Evolutionary conservation across 2,888 invertebrate genomes (phyloP).

Genomic region (Balanococcus diminutus): DNA sequence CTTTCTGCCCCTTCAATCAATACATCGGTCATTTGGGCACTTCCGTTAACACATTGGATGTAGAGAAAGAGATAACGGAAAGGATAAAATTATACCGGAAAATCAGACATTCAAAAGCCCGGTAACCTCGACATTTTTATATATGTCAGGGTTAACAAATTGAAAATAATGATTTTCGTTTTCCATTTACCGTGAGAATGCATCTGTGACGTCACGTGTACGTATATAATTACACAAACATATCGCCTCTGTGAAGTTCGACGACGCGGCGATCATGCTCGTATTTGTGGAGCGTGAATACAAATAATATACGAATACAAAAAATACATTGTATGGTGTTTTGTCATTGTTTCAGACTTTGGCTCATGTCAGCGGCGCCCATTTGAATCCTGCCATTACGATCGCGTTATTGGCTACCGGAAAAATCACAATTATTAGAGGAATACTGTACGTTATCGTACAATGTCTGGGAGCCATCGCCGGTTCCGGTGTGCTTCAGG

Average conservation of each 20-base stretch:
- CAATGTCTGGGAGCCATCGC: conserved; percentile 84
- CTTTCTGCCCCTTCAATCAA: not conserved
- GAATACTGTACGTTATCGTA: conserved; percentile 77
- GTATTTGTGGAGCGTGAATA: not conserved
- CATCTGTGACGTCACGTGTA: not conserved
- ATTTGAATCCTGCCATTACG: conserved; percentile 93
- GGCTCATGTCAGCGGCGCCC: conserved; percentile 88
- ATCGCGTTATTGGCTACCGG: conserved; percentile 78
- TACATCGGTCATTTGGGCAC: not conserved
- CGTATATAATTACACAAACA: not conserved
- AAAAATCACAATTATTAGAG: conserved; percentile 76
- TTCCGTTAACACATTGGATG: not conserved
- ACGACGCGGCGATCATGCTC: not conserved
- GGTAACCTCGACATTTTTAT: conserved; percentile 26
- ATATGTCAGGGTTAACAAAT: conserved; percentile 41
- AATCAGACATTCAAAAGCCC: conserved; percentile 21
- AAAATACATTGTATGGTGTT: conserved; percentile 40
- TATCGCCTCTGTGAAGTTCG: not conserved
- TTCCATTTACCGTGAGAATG: conserved; percentile 29
- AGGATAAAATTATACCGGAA: conserved; percentile 25
- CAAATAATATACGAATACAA: not conserved
- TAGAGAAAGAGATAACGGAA: conserved; percentile 14
- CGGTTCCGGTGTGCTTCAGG: conserved; percentile 77
- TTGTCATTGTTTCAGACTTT: conserved; percentile 68
- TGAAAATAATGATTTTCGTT: conserved; percentile 27